Base-by-base conservation (phyloP, 30 jellyfish, hydroid and myxozoan genomes). In the Mastigias papua region DNA sequence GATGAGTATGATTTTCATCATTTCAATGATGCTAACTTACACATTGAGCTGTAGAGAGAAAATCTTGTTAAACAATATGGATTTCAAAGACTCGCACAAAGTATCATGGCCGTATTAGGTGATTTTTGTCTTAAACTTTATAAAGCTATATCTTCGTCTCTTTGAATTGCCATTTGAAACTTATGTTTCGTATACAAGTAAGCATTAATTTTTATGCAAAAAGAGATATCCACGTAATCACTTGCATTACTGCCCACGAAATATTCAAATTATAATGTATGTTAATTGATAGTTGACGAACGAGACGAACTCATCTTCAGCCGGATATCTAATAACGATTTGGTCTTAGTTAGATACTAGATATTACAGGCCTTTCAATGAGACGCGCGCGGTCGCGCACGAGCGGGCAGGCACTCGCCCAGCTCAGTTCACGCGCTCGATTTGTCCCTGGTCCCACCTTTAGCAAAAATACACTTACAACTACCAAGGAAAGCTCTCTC, bases 1-100 rank as follows among this genome's bases (percentile, higher is more conserved):
- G 84, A 67, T 42, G 79, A 65, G 60, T 35, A 85, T 85, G 88
- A 73, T 85, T 72, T 62, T 69, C 78, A 33, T 74, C 78, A 74
- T 85, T 17, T 35, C 81, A 33, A 30, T 66, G 58, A 48, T 62
- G 90, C 19, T 22, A 17, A 30, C 50, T 42, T 35, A 13, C 86
- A 54, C 54, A 73, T 73, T 16, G 51, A 42, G 32, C 42, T 73
- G 70, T 42, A 73, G 85, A 73, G 42, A 49, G 69, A 34, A 57
- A n/a, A n/a, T n/a, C n/a, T n/a, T n/a, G n/a, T n/a, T n/a, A n/a
- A 58, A 9, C 8, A 19, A 23, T n/a, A 22, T 23, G 74, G 74
- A 63, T 23, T n/a, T 63, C 74, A 63, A 63, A 42, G 74, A 51
- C 37, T 63, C 74, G 54, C 11, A 22, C 29, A 23, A 23, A 63